Conservation (phyloP, 1,140 invertebrate genomes). For the Stenopsyche tienmushanensis region DNA sequence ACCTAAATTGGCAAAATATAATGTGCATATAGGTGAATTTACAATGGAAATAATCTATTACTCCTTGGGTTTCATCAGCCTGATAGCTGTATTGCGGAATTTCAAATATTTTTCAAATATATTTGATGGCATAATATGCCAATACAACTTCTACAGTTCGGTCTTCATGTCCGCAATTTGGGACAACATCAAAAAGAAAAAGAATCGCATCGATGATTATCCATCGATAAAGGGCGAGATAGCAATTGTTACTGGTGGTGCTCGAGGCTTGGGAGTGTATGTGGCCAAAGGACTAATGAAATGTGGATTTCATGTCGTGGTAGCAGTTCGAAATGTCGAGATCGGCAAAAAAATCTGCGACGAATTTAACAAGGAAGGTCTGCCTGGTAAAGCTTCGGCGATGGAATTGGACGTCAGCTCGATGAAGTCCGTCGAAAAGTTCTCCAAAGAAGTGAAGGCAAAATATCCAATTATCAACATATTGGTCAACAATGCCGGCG, state of each 20-base stretch:
- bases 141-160: not conserved
- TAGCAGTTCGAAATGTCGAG: slow-evolving; percentile 71
- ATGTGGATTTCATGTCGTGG: slow-evolving; percentile 79
- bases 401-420: slow-evolving; percentile 62
- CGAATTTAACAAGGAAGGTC: slow-evolving; percentile 51
- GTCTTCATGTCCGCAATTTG: not conserved
- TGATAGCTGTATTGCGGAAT: no score
- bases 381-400: slow-evolving; percentile 53
- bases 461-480: slow-evolving; percentile 68
- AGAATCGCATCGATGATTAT: slow-evolving; percentile 43
- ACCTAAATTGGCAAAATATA: no score
- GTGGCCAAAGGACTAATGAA: slow-evolving; percentile 78
- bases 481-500: slow-evolving; percentile 83
- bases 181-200: not conserved
- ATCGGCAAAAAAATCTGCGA: slow-evolving; percentile 59
- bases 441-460: slow-evolving; percentile 66
- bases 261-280: slow-evolving; percentile 78
- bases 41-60: no score
- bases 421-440: slow-evolving; percentile 72
- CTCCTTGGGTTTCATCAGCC: no score
- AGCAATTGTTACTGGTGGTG: slow-evolving; percentile 86
- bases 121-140: no score
- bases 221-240: slow-evolving; percentile 59
- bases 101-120: no score
- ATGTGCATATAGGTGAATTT: no score